These are phyloP conservation scores for Epinotia brunnichana DNA, from an alignment of 2,888 invertebrate species.

Conservation along the genomic window DNA sequence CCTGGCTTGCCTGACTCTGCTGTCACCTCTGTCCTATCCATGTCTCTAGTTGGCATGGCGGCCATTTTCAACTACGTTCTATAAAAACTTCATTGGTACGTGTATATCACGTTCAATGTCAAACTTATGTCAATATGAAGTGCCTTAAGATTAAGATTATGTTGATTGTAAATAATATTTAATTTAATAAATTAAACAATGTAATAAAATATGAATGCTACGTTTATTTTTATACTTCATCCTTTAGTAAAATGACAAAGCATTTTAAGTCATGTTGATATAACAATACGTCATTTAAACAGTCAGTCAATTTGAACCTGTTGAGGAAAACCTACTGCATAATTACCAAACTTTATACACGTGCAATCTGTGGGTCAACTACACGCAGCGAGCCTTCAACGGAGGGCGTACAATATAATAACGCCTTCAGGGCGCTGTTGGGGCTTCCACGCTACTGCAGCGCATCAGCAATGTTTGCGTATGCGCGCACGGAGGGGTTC, in stretches of 20 bases:
- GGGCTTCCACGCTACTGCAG: too few relatives aligned
- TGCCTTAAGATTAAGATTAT: constrained; percentile 24
- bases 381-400: too few relatives aligned
- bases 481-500: too few relatives aligned
- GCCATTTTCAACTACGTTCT: constrained; percentile 56
- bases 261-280: background rate
- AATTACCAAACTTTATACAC: too few relatives aligned
- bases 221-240: background rate
- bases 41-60: constrained; percentile 55
- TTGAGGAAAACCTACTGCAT: too few relatives aligned
- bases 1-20: constrained; percentile 66
- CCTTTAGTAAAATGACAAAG: background rate
- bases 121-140: constrained; percentile 10
- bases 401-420: too few relatives aligned
- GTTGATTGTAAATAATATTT: constrained; percentile 26
- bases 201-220: background rate
- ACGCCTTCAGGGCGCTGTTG: too few relatives aligned
- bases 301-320: too few relatives aligned
- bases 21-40: constrained; percentile 57
- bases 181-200: constrained; percentile 18
- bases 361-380: too few relatives aligned
- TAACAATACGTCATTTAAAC: background rate
- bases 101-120: background rate
- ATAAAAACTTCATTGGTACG: constrained; percentile 45
- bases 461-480: too few relatives aligned